These are phyloP conservation scores for Diceros bicornis DNA, from an alignment of 2,797 vertebrate genomes.

Conservation along the genomic window DNA sequence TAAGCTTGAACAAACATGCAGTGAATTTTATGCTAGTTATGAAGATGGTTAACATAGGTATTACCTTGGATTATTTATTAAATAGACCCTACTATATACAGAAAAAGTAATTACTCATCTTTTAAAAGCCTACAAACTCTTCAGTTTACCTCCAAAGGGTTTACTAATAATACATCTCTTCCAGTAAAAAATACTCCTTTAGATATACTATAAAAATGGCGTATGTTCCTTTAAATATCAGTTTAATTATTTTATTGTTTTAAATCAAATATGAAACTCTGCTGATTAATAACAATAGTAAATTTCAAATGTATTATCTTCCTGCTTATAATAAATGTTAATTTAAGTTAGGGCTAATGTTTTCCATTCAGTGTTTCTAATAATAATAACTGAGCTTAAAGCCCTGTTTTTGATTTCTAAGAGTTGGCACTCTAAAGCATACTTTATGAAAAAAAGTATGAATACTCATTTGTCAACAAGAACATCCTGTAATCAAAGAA, in stretches of 20 bases:
- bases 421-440: background rate
- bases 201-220: constrained; percentile 20
- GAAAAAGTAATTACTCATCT: constrained; percentile 29
- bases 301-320: constrained; percentile 38
- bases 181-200: background rate
- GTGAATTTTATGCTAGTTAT: constrained; percentile 49
- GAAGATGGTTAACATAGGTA: background rate
- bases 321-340: background rate
- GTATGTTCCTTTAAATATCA: constrained; percentile 26
- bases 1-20: constrained; percentile 37
- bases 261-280: constrained; percentile 60
- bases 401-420: background rate
- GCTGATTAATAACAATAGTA: constrained; percentile 13
- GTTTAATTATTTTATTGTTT: constrained; percentile 26
- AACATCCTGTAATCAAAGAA: constrained; percentile 47
- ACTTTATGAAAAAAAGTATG: constrained; percentile 25
- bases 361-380: constrained; percentile 40
- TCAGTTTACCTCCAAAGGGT: background rate
- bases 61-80: constrained; percentile 35
- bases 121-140: constrained; percentile 32
- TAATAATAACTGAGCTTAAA: background rate
- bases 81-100: background rate
- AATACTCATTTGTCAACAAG: constrained; percentile 39
- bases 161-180: constrained; percentile 19
- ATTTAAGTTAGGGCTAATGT: constrained; percentile 5